Base-by-base conservation (phyloP, 2,113 vertebrate genomes). In the Corythaeola cristata region DNA sequence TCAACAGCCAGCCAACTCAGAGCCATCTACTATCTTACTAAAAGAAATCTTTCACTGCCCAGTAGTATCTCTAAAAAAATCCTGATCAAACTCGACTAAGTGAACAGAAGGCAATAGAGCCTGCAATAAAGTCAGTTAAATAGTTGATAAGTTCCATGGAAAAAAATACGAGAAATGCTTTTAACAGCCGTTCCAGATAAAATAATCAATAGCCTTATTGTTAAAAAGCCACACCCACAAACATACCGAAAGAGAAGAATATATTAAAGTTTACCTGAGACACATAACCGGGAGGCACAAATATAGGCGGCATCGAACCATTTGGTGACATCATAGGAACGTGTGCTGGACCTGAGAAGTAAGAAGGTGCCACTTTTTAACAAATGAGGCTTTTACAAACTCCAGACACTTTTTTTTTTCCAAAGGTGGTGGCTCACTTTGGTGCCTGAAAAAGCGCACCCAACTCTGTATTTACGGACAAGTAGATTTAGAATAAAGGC, bases 241-340 rank as follows among this genome's bases (percentile, higher is more conserved):
- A 28, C 39, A 60, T 2, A 39, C 16, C 7, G 22, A 20, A 81
- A 56, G 5, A 19, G 1, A 49, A 72, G 58, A 58, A 75, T 12
- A 41, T 73, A 30, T 26, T 5, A 28, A 18, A n/a, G 23, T 3
- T 92, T 98, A 99, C 98, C 98, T 98, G 98, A 98, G 98, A 98
- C 67, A 98, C 96, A 18, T 98, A 99, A 89, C 98, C 98, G 12
- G 98, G 98, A 97, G 98, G 98, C 97, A 99, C 97, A 97, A 98
- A 98, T 85, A 99, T 98, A 9, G 98, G 98, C 11, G 98, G 98
- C 97, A 98, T 97, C 50, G 98, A 98, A 86, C 98, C 98, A 66
- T 98, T 98, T 79, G 98, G 98, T 63, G 98, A 98, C 96, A 99
- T 98, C 98, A 99, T 97, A 15, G 98, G 98, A 95, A 98, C 98